Percentiles rank a stretch among this genome's conserved stretches.
Conservation (phyloP, 92 coral and sea anemone genomes). For the Umimayanthus chanpuru region DNA sequence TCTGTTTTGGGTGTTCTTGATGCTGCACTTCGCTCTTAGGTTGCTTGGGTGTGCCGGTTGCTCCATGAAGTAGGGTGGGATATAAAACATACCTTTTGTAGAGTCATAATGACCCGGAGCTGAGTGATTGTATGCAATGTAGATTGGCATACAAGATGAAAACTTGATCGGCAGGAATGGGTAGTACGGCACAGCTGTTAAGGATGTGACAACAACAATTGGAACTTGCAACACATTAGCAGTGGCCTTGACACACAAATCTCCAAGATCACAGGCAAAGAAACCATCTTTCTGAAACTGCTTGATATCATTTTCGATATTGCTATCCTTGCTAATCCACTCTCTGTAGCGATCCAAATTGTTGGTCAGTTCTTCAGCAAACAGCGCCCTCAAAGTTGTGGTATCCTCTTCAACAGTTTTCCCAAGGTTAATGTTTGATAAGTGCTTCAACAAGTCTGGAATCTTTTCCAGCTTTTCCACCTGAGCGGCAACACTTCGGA, state of each 20-base stretch:
- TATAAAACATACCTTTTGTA: slow-evolving; percentile 58
- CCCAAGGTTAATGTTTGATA: slow-evolving; percentile 48
- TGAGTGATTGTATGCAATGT: slow-evolving; percentile 73
- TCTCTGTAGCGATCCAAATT: slow-evolving; percentile 68
- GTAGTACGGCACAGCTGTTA: slow-evolving; percentile 61
- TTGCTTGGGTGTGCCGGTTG: too few relatives aligned
- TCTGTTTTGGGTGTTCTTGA: too few relatives aligned
- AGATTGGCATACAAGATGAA: slow-evolving; percentile 57
- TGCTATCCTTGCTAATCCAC: slow-evolving; percentile 65
- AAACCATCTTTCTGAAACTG: slow-evolving; percentile 64
- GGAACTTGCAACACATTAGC: slow-evolving; percentile 68
- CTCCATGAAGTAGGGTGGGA: too few relatives aligned
- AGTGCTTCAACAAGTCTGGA: slow-evolving; percentile 36
- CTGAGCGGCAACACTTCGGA: slow-evolving; percentile 56
- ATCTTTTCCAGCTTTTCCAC: slow-evolving; percentile 40
- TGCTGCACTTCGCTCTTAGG: too few relatives aligned
- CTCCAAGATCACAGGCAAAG: slow-evolving; percentile 78
- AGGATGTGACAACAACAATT: slow-evolving; percentile 69
- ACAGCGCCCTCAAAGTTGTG: slow-evolving; percentile 51
- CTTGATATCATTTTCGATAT: slow-evolving; percentile 43
- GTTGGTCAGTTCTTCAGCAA: slow-evolving; percentile 57
- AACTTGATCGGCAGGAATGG: slow-evolving; percentile 76
- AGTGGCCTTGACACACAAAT: slow-evolving; percentile 68
- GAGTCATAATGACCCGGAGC: slow-evolving; percentile 85
- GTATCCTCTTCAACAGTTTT: slow-evolving; percentile 55